Evolutionary conservation across 53 echinoderm and acorn worm species (phyloP), one percentile per base, ranked within the genome.

Genomic region (Zoroaster sp.): DNA sequence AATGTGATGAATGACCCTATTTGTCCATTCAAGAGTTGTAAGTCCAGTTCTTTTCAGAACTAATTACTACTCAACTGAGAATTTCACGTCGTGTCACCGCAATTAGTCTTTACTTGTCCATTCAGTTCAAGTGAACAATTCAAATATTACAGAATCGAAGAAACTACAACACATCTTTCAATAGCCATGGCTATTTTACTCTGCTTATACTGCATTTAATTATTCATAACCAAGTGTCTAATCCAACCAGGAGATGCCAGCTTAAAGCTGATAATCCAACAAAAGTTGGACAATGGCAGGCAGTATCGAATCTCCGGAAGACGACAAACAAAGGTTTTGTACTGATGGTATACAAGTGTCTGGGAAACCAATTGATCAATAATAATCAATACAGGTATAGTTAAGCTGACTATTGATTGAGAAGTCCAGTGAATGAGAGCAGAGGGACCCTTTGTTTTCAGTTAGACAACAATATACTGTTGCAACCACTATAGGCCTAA

Each of bases 181-280:
- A 3, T 15, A 32, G 25, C 75, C 51, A 45, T 75, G 75, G 34
- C 4, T 41, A 28, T 75, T 33, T 14, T 40, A 41, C n/a, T n/a
- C 10, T 18, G 11, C 11, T 18, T 0, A 42, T 8, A 23, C 37
- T 39, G 18, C 40, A 35, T 73, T 75, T 32, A 75, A 75, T 75
- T 75, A 75, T 75, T 75, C 75, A 75, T 75, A 42, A 75, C 43
- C 46, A 15, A 34, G 21, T 10, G 11, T 75, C 49, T 75, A 75
- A 75, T 75, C 75, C 35, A 14, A 15, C 3, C 28, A 28, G 75
- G 30, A 75, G 25, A 20, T 30, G 75, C 51, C 75, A 45, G 52
- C 52, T 77, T 51, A 51, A 1, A 35, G 33, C 14, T 75, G 42
- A 45, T n/a, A 8, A 35, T 30, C 51, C 33, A 77, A 34, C 45